A percentile compares a stretch with the other conserved stretches of the same genome.
Evolutionary conservation across 1,140 invertebrate genomes (phyloP).

Genomic region (Branchinecta lynchi): DNA sequence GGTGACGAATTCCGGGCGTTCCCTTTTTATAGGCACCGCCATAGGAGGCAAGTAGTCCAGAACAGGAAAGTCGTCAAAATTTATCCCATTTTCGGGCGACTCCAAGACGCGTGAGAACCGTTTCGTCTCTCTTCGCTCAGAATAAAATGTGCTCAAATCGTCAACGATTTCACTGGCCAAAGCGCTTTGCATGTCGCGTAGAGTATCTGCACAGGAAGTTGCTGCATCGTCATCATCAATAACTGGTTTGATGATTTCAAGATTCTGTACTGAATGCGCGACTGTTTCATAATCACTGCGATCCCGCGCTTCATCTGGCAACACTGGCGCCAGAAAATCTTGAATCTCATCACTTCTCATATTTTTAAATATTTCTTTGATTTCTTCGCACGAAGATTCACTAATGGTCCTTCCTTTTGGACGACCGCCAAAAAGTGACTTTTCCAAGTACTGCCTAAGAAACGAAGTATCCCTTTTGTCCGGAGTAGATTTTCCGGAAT

Average conservation of each 20-base stretch:
- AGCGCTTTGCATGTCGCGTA: not conserved
- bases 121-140: no score
- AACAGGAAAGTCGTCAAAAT: no score
- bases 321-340: not conserved
- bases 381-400: not conserved
- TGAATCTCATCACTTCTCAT: not conserved
- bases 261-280: not conserved
- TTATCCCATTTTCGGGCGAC: no score
- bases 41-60: no score
- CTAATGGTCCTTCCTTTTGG: not conserved
- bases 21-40: no score
- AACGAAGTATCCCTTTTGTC: not conserved
- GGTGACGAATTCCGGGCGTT: no score
- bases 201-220: not conserved
- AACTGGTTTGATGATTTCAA: not conserved
- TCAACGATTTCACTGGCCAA: constrained; percentile 3
- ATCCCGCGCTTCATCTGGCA: not conserved
- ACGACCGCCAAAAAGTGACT: not conserved
- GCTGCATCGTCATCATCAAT: not conserved
- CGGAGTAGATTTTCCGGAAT: not conserved
- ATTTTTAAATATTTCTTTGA: not conserved
- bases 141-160: not conserved
- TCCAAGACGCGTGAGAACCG: no score
- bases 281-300: not conserved
- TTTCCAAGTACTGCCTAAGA: not conserved